Percentiles rank a stretch among this genome's conserved stretches.
phyloP scores from a whole-genome alignment of 2,888 invertebrate species.

The Mimas tiliae region DNA sequence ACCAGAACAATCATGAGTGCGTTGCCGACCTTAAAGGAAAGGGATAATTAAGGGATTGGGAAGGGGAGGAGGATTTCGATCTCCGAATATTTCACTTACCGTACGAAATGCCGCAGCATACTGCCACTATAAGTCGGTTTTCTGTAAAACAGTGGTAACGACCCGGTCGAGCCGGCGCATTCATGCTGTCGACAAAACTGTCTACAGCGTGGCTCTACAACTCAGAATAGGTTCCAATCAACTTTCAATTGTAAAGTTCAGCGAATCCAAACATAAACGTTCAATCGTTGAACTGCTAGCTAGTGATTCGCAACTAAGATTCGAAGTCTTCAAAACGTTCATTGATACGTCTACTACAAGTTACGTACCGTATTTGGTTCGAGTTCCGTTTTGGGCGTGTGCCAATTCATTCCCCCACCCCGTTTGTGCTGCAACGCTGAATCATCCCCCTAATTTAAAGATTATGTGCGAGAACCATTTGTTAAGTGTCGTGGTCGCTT shows the following conservation, averaged over 20 bases:
- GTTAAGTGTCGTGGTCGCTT: slow-evolving; percentile 5
- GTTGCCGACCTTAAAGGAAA: too few species aligned
- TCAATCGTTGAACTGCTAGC: neutral
- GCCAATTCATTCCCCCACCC: neutral
- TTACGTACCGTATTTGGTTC: slow-evolving; percentile 11
- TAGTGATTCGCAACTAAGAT: neutral
- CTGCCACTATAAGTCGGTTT: too few species aligned
- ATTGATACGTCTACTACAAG: slow-evolving; percentile 9
- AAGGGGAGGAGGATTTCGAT: too few species aligned
- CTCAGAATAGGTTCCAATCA: too few species aligned
- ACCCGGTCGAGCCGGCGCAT: too few species aligned
- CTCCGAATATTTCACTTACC: too few species aligned
- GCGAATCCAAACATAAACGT: neutral
- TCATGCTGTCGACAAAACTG: too few species aligned
- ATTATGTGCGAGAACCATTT: neutral
- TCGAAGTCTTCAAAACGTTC: neutral
- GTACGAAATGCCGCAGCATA: too few species aligned
- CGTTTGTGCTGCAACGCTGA: slow-evolving; percentile 15
- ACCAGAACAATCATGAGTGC: too few species aligned
- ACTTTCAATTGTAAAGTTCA: neutral
- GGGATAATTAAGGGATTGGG: too few species aligned
- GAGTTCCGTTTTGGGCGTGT: slow-evolving; percentile 6
- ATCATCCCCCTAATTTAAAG: slow-evolving; percentile 17
- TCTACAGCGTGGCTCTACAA: too few species aligned
- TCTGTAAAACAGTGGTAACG: too few species aligned